These are phyloP conservation scores for Camponotus pennsylvanicus DNA, from an alignment of 1,140 invertebrate genomes.

Conservation along the genomic window DNA sequence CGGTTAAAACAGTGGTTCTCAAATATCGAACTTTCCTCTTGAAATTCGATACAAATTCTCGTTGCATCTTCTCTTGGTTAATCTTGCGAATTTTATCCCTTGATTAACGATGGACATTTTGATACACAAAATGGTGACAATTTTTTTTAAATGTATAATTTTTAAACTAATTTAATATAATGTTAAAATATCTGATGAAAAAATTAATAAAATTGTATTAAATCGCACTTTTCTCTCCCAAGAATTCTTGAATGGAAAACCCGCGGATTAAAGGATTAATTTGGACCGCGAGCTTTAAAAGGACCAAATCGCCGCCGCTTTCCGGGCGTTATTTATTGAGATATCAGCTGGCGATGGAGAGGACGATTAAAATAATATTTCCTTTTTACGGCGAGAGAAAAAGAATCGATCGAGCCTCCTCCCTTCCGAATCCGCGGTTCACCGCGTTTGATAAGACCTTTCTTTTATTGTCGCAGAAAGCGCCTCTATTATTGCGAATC, in stretches of 20 bases:
- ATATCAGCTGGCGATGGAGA: slow-evolving; percentile 61
- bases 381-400: not conserved
- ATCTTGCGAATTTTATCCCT: not conserved
- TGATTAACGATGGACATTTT: not conserved
- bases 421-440: not conserved
- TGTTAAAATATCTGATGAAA: not conserved
- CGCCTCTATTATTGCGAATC: slow-evolving; percentile 35
- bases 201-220: not conserved
- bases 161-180: not conserved
- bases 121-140: not conserved
- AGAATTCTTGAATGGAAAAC: slow-evolving; percentile 1
- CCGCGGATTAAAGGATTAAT: slow-evolving; percentile 32
- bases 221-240: not conserved
- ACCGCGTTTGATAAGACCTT: slow-evolving; percentile 44
- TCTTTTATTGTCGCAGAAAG: slow-evolving; percentile 23
- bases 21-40: not conserved
- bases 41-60: slow-evolving; percentile 8
- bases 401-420: slow-evolving; percentile 28
- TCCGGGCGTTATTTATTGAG: slow-evolving; percentile 72
- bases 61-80: not conserved
- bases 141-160: not conserved
- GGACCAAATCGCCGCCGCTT: slow-evolving; percentile 1
- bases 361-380: slow-evolving; percentile 67
- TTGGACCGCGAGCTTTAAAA: slow-evolving; percentile 5
- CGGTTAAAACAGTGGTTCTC: slow-evolving; percentile 40